These are phyloP conservation scores for Lagenorhynchus albirostris DNA, from an alignment of 2,113 vertebrate genomes.

Conservation along the genomic window DNA sequence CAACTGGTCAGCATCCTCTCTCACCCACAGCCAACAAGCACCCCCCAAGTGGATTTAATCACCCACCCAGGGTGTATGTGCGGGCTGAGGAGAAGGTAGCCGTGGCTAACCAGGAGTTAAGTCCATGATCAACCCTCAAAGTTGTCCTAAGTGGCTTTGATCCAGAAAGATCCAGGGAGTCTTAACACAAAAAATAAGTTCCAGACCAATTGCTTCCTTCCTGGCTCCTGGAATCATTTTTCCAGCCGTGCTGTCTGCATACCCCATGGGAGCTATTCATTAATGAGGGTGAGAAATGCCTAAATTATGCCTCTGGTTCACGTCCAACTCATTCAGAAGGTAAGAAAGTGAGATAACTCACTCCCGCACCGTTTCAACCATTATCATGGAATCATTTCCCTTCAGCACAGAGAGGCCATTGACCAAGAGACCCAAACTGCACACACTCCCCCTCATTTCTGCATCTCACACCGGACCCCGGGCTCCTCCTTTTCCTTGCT, in stretches of 20 bases:
- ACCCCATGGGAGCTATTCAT: conserved; percentile 70
- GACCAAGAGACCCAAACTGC: not conserved
- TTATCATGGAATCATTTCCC: conserved; percentile 12
- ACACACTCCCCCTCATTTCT: not conserved
- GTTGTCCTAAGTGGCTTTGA: conserved; percentile 1
- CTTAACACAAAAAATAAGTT: conserved; percentile 50
- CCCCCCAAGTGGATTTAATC: not conserved
- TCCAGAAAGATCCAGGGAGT: conserved; percentile 55
- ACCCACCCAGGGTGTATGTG: not conserved
- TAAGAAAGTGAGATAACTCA: conserved; percentile 66
- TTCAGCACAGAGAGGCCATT: not conserved
- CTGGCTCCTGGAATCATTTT: conserved; percentile 64
- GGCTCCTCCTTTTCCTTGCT: not conserved
- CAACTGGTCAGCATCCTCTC: not conserved
- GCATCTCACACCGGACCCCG: not conserved
- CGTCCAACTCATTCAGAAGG: conserved; percentile 68
- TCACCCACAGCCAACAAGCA: not conserved
- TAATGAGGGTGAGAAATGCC: conserved; percentile 70
- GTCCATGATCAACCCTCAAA: not conserved
- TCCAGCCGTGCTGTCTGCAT: conserved; percentile 38
- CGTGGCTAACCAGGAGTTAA: not conserved
- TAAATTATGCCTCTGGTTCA: conserved; percentile 69
- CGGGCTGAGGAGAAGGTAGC: not conserved
- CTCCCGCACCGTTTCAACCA: not conserved
- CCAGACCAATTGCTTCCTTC: conserved; percentile 50